Evolutionary conservation across 2,113 vertebrate genomes (phyloP).

Genomic region (Pterocles orientalis): DNA sequence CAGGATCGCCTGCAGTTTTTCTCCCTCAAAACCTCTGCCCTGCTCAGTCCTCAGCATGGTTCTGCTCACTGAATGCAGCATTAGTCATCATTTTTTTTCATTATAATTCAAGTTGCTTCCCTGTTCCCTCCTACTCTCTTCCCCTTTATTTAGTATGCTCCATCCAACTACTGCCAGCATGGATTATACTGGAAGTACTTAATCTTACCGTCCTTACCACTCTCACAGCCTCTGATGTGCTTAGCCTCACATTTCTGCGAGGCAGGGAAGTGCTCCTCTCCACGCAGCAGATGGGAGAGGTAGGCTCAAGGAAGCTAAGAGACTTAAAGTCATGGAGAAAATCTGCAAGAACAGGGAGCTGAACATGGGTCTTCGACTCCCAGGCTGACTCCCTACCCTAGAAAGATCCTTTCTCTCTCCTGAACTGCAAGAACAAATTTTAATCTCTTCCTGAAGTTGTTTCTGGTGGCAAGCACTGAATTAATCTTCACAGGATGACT

Average conservation of each 20-base stretch:
- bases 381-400: neutral
- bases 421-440: neutral
- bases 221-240: neutral
- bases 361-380: neutral
- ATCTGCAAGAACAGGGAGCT: neutral
- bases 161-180: constrained; percentile 3
- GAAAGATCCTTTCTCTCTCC: neutral
- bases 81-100: constrained; percentile 36
- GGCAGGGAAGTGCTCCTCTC: neutral
- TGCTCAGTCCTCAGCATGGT: constrained; percentile 27
- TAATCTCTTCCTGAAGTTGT: constrained; percentile 33
- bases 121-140: constrained; percentile 8
- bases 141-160: neutral
- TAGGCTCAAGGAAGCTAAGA: neutral
- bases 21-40: constrained; percentile 30
- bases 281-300: neutral
- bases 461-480: constrained; percentile 20
- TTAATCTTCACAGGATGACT: neutral
- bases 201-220: neutral
- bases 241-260: neutral
- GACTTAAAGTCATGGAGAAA: neutral
- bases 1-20: neutral
- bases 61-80: constrained; percentile 24
- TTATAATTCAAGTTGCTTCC: constrained; percentile 34
- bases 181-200: constrained; percentile 8